phyloP scores from a whole-genome alignment of 2,888 invertebrate genomes.

The Ophioninae sp. region DNA sequence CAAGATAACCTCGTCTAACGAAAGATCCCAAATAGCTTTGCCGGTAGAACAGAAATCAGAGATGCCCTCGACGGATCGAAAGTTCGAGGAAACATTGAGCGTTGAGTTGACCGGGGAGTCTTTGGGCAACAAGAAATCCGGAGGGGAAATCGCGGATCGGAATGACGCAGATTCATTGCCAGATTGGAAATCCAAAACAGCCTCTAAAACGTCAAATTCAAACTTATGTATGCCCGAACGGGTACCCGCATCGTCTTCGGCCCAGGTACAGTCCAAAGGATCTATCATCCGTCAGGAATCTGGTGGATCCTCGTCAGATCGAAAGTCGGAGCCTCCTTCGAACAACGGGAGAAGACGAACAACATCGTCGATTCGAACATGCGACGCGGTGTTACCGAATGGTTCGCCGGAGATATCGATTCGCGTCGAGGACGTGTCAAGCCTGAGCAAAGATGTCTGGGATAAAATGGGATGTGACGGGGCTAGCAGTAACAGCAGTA shows the following conservation, averaged over 20 bases:
- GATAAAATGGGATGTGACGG: slow-evolving; percentile 62
- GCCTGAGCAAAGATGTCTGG: slow-evolving; percentile 71
- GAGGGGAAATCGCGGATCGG: background rate
- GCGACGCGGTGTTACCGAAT: slow-evolving; percentile 14
- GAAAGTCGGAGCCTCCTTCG: background rate
- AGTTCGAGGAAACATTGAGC: background rate
- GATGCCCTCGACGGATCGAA: background rate
- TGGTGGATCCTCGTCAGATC: background rate
- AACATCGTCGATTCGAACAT: slow-evolving; percentile 61
- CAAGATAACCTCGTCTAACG: background rate
- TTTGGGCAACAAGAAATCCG: background rate
- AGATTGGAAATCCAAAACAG: background rate
- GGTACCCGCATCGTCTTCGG: background rate
- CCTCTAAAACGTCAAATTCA: background rate
- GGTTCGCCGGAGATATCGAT: slow-evolving; percentile 63
- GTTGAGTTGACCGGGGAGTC: background rate
- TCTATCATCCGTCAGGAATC: background rate
- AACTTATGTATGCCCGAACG: background rate
- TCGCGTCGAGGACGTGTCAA: slow-evolving; percentile 67
- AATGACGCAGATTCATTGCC: background rate
- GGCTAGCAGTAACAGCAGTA: background rate
- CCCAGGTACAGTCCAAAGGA: background rate
- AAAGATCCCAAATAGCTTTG: background rate
- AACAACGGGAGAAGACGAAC: background rate
- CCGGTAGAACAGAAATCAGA: background rate